Percentiles rank a stretch among this genome's conserved stretches.
phyloP scores from a whole-genome alignment of 2,888 invertebrate species.

The Masnerella sp. region DNA sequence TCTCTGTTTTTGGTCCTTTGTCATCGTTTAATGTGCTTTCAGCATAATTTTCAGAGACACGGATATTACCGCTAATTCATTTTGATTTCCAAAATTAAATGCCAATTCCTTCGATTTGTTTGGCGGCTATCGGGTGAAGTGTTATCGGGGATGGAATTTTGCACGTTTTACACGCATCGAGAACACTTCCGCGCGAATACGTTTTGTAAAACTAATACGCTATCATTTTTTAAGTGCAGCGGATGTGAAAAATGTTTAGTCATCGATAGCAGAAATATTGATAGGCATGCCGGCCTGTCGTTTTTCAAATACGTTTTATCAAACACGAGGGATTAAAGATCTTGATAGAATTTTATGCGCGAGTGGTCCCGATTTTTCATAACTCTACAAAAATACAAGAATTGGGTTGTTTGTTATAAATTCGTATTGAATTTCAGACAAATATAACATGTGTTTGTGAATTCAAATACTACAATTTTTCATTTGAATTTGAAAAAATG shows the following conservation, averaged over 20 bases:
- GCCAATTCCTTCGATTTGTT: slow-evolving; percentile 9
- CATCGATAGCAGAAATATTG: slow-evolving; percentile 13
- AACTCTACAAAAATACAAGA: not conserved
- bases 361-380: not conserved
- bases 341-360: slow-evolving; percentile 12
- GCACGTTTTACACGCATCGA: not conserved
- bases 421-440: too few relatives aligned
- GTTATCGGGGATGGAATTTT: not conserved
- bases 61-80: slow-evolving; percentile 17
- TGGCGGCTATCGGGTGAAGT: not conserved
- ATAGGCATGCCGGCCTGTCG: not conserved
- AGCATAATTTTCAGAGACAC: slow-evolving; percentile 11
- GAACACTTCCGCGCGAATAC: not conserved
- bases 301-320: slow-evolving; percentile 19
- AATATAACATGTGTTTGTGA: too few relatives aligned
- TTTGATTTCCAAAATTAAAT: slow-evolving; percentile 18
- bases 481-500: too few relatives aligned
- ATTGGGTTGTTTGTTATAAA: too few relatives aligned
- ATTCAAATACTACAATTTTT: too few relatives aligned
- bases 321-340: slow-evolving; percentile 20
- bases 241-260: slow-evolving; percentile 19
- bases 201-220: slow-evolving; percentile 14
- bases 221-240: slow-evolving; percentile 15
- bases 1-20: slow-evolving; percentile 19
- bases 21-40: slow-evolving; percentile 32